Base-by-base conservation (phyloP, 2,113 vertebrate genomes). In the Siniperca knerii region DNA sequence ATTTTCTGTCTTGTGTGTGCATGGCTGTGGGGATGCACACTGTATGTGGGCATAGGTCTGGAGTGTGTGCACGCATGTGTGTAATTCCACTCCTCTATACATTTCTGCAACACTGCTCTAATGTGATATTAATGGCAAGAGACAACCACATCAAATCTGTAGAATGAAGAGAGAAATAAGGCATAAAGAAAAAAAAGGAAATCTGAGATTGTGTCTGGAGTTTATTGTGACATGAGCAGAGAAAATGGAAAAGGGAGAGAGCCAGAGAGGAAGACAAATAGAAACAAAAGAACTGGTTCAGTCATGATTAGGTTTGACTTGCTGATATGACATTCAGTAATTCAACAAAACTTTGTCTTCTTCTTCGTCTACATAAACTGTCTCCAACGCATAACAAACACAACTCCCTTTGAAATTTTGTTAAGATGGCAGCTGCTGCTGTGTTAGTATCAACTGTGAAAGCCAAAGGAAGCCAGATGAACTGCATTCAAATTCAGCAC, bases 51-150 rank as follows among this genome's bases (percentile, higher is more conserved):
- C 11, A 33, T 33, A 5, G 11, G 33, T 35, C 6, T n/a, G 8
- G 20, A 37, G 42, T 12, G 57, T 13, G 64, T 52, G 57, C 9
- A 12, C 0, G 40, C 40, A 21, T 10, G 62, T 23, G 57, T 7
- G 54, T 70, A 62, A 81, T 85, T 83, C 33, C 72, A 23, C 70
- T 55, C 65, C 69, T 82, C 29, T 58, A 62, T 72, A 57, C 48
- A 66, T 90, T 82, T 82, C 54, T 81, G 85, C 82, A 62, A 58
- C 60, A 58, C 69, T 87, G 72, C 72, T 75, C 55, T 78, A 65
- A 82, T 87, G 48, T 72, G 8, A 4, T 35, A 46, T 70, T 87
- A 82, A 90, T 81, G 67, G 61, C 25, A 35, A 66, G 48, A 87
- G 72, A 87, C 67, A 89, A 65, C 33, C 68, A 57, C 68, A 20